Base-by-base conservation (phyloP, 2,113 vertebrate species). In the Glareola pratincola region DNA sequence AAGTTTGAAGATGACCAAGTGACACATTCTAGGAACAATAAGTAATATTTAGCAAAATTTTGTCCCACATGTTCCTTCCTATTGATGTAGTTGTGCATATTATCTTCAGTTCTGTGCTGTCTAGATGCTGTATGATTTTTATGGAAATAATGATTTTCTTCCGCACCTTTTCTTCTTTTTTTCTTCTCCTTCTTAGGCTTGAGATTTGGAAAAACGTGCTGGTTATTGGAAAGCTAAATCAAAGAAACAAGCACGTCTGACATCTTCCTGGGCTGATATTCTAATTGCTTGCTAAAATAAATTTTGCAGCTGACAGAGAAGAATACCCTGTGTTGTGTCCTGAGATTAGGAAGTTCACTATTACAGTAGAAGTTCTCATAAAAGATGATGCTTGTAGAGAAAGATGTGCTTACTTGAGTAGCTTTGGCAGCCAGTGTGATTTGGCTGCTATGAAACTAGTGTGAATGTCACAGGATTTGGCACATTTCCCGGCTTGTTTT, bases 401-500 rank as follows among this genome's bases (percentile, higher is more conserved):
- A 95, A 95, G 69, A 83, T 75, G 53, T 69, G 30, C 39, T 89
- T 74, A 41, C 77, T 93, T 69, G 75, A 57, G 63, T 36, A 85
- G 45, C 62, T 95, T 91, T 92, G 80, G 92, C 92, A 95, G 80
- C 50, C 57, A 66, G 24, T 20, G 29, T 82, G 76, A 78, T 89
- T 88, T 92, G 76, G 84, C 84, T 91, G 53, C 79, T 57, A 36
- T 30, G 51, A 74, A 86, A 84, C 36, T 56, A 41, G 29, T 36
- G 43, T 4, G 36, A 84, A 88, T 81, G 83, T 87, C 85, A 85
- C 37, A 89, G 57, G 73, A 79, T 53, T 91, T 94, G 96, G 94
- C 91, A 94, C 50, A 26, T 27, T 79, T 97, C 88, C 86, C 6
- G 2, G 63, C 27, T 92, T 88, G 73, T 45, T 95, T 91, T 84